A percentile compares a stretch with the other conserved stretches of the same genome.
Conservation (phyloP, 2,888 invertebrate species). For the Scaptomyza reducta region DNA sequence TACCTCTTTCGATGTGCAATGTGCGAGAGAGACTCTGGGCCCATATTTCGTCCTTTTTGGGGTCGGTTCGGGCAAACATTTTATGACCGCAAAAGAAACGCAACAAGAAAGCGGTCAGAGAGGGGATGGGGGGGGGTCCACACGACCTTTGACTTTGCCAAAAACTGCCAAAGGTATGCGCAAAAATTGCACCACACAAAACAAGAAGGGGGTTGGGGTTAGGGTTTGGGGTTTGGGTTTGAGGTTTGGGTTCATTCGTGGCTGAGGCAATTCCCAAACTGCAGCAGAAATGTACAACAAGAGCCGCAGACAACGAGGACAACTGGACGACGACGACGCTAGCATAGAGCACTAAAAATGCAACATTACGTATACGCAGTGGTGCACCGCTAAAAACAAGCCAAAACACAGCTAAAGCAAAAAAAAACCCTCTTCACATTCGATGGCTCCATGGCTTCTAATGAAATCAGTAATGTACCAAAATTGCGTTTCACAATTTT, state of each 20-base stretch:
- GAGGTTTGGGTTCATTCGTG: conserved; percentile 2
- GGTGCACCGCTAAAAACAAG: conserved; percentile 69
- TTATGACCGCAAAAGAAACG: conserved; percentile 78
- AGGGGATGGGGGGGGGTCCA: neutral
- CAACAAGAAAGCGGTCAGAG: conserved; percentile 72
- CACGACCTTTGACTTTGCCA: conserved; percentile 77
- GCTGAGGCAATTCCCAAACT: conserved; percentile 76
- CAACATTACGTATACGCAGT: conserved; percentile 80
- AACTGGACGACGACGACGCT: conserved; percentile 14
- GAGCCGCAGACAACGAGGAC: conserved; percentile 69
- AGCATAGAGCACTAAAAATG: conserved; percentile 62
- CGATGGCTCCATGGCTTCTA: conserved; percentile 50
- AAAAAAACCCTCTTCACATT: conserved; percentile 11
- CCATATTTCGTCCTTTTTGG: conserved; percentile 61
- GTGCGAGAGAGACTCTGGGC: conserved; percentile 59
- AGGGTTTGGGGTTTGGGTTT: conserved; percentile 3
- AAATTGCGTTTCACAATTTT: conserved; percentile 16
- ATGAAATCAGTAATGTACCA: conserved; percentile 65
- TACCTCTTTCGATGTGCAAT: conserved; percentile 79
- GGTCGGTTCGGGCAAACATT: conserved; percentile 55
- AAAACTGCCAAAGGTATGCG: conserved; percentile 77
- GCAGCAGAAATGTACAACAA: conserved; percentile 79
- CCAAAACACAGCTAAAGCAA: conserved; percentile 33
- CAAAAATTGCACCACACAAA: conserved; percentile 70
- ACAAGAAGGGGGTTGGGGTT: conserved; percentile 28